Evolutionary conservation across 92 coral and sea anemone species (phyloP), one percentile per base, ranked within the genome.

Genomic region (Palythoa caribaeorum): DNA sequence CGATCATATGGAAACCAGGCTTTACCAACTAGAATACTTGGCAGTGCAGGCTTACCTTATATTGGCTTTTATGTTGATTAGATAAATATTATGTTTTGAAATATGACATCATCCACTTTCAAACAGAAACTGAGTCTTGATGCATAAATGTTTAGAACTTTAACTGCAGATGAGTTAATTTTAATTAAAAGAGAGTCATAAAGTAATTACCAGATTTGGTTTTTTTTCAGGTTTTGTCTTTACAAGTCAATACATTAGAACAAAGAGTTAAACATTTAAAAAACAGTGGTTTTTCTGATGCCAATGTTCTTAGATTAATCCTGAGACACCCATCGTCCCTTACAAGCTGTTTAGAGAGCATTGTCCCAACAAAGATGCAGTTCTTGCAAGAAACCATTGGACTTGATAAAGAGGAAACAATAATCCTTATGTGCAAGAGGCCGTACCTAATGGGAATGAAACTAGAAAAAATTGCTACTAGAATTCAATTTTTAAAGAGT

Each of bases 371-470:
- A 21, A 81, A 81, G 86, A 81, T 81, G 86, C 48, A 3, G 66
- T 81, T 66, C 74, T 35, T 81, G 60, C 86, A 66, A 65, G 75
- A 81, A 19, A 47, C 86, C 66, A 81, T 81, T 38, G 86, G 86
- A 63, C 75, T 81, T 20, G 57, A 81, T 62, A 81, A 81, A 15
- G 75, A 65, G 66, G 86, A 81, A 40, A 81, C 86, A 40, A 81
- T 66, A 40, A 81, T 81, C 50, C 76, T 81, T 14, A 81, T 81
- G 86, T 81, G 86, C 62, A 81, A 66, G 36, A 74, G 86, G 19
- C 86, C 86, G 13, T 81, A 63, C 86, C 86, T 81, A 12, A 81
- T 81, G 86, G 86, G 86, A 5, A 81, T 81, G 86, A 81, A 81
- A 35, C 39, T 81, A 6, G 86, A 81, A 65, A 81, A 81, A 81